These are phyloP conservation scores for Polyodon spathula DNA, from an alignment of 2,113 vertebrate genomes.

Conservation along the genomic window DNA sequence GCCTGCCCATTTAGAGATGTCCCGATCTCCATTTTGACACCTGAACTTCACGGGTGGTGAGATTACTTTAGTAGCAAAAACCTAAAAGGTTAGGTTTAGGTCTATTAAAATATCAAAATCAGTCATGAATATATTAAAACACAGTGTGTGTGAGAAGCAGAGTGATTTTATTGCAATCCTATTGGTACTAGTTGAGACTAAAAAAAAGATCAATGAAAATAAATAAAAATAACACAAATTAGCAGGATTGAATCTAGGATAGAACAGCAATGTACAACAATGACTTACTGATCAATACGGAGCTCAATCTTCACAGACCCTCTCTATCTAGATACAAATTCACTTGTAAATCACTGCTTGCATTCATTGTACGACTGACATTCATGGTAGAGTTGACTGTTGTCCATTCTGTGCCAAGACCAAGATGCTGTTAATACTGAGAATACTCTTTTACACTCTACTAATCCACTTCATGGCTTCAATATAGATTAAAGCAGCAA, in stretches of 20 bases:
- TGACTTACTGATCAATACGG: background rate
- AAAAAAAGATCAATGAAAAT: too few species aligned
- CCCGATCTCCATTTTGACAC: too few species aligned
- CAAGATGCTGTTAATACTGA: constrained; percentile 1
- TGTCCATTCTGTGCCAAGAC: background rate
- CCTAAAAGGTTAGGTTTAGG: too few species aligned
- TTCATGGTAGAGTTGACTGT: background rate
- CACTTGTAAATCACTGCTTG: background rate
- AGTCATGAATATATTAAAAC: too few species aligned
- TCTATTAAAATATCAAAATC: background rate
- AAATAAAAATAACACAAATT: background rate
- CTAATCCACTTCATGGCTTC: background rate
- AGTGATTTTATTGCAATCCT: too few species aligned
- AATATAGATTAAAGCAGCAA: background rate
- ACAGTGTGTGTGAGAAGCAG: too few species aligned
- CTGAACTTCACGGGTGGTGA: too few species aligned
- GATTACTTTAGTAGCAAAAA: too few species aligned
- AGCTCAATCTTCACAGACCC: background rate
- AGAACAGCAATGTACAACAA: background rate
- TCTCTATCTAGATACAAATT: background rate
- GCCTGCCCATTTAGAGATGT: too few species aligned
- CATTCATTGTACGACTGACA: constrained; percentile 4
- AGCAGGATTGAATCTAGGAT: background rate
- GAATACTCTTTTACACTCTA: background rate
- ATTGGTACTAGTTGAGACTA: too few species aligned